Conservation (phyloP, 1,140 invertebrate genomes). For the Cataglyphis hispanica region DNA sequence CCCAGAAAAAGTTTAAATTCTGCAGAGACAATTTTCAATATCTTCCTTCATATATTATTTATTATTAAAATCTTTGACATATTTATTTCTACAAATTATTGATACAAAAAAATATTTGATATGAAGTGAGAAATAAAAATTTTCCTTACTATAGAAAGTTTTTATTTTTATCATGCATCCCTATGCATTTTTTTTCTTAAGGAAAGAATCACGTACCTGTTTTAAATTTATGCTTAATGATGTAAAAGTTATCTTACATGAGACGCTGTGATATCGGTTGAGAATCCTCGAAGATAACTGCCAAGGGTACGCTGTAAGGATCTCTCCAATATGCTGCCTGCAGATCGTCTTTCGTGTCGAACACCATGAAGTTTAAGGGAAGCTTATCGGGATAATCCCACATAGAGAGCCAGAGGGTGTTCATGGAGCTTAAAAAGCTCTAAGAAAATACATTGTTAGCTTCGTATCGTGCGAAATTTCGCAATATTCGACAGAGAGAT, state of each 20-base stretch:
- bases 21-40: neutral
- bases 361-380: slow-evolving; percentile 89
- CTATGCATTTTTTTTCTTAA: neutral
- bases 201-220: neutral
- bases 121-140: neutral
- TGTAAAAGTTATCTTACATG: slow-evolving; percentile 83
- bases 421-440: slow-evolving; percentile 89
- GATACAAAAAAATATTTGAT: neutral
- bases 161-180: neutral
- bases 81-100: neutral
- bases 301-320: slow-evolving; percentile 89
- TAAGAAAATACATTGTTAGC: slow-evolving; percentile 78
- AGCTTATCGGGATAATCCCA: slow-evolving; percentile 86
- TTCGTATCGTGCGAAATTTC: neutral
- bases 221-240: slow-evolving; percentile 14
- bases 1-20: neutral
- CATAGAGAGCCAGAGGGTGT: slow-evolving; percentile 87
- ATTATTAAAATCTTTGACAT: slow-evolving; percentile 10
- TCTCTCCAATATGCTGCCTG: slow-evolving; percentile 90
- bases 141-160: neutral
- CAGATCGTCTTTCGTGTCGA: slow-evolving; percentile 89
- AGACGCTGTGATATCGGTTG: slow-evolving; percentile 86
- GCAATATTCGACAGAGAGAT: neutral
- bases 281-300: slow-evolving; percentile 89
- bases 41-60: neutral